Conservation (phyloP, 2,797 vertebrate species). For the Lutjanus campechanus region DNA sequence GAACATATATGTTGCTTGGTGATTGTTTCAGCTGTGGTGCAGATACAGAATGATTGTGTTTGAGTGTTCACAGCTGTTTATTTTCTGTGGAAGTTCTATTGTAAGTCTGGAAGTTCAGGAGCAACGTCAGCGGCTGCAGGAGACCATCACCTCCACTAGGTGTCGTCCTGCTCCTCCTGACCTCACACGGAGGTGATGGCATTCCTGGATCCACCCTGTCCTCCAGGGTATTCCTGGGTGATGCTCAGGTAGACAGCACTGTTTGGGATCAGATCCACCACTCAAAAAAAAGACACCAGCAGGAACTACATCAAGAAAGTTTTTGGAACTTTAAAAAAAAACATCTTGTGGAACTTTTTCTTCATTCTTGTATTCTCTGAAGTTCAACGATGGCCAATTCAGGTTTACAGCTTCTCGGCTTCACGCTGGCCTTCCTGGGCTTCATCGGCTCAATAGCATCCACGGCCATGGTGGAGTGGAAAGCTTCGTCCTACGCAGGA, state of each 20-base stretch:
- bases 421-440: conserved; percentile 90
- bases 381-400: conserved; percentile 88
- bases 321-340: background rate
- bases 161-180: conserved; percentile 33
- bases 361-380: background rate
- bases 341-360: background rate
- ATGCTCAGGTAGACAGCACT: conserved; percentile 54
- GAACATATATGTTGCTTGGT: background rate
- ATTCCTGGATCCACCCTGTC: conserved; percentile 61
- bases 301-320: conserved; percentile 12
- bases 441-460: conserved; percentile 91
- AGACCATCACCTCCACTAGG: conserved; percentile 50
- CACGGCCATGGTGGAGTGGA: conserved; percentile 95
- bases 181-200: background rate
- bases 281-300: conserved; percentile 4
- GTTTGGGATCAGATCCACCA: conserved; percentile 8
- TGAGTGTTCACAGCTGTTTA: background rate
- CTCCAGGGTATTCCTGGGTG: conserved; percentile 45
- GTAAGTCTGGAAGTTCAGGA: background rate
- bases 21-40: no score
- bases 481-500: conserved; percentile 91
- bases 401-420: conserved; percentile 93
- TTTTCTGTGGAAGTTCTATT: background rate
- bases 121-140: background rate
- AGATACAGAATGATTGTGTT: background rate